Conservation (phyloP, 2,113 vertebrate genomes). For the Myrmophylax atrothorax region DNA sequence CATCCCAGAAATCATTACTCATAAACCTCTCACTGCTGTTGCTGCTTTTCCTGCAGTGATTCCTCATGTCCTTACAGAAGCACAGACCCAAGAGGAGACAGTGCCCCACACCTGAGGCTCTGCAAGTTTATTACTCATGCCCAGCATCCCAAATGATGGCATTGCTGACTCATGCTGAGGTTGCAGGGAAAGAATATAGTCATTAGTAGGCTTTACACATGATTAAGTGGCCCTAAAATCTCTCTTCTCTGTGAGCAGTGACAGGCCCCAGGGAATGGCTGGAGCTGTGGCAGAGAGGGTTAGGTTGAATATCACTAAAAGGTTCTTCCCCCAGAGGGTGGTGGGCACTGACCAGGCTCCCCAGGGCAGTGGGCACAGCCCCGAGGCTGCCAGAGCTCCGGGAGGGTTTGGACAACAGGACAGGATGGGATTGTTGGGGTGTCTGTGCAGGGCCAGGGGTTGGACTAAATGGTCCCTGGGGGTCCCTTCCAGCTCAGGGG, state of each 20-base stretch:
- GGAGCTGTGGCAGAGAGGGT: neutral
- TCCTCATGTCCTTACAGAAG: neutral
- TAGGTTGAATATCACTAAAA: neutral
- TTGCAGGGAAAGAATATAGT: accelerated
- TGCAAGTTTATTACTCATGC: neutral
- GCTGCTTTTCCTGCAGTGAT: neutral
- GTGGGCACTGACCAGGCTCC: neutral
- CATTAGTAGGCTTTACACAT: accelerated
- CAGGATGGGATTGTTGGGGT: neutral
- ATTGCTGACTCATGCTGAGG: neutral
- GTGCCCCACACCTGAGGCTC: neutral
- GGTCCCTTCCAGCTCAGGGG: neutral
- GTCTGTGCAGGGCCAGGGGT: neutral
- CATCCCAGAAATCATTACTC: neutral
- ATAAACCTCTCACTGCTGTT: neutral
- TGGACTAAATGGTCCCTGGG: neutral
- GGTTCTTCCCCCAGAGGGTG: neutral
- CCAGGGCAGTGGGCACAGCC: neutral
- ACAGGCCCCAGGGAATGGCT: neutral
- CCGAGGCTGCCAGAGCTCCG: neutral
- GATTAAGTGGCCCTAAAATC: neutral
- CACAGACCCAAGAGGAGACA: neutral
- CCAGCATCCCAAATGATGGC: neutral
- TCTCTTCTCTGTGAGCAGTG: neutral
- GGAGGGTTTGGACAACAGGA: neutral